Evolutionary conservation across 1,140 invertebrate genomes (phyloP).

Genomic region (Ceratoteleas bidentatus): DNA sequence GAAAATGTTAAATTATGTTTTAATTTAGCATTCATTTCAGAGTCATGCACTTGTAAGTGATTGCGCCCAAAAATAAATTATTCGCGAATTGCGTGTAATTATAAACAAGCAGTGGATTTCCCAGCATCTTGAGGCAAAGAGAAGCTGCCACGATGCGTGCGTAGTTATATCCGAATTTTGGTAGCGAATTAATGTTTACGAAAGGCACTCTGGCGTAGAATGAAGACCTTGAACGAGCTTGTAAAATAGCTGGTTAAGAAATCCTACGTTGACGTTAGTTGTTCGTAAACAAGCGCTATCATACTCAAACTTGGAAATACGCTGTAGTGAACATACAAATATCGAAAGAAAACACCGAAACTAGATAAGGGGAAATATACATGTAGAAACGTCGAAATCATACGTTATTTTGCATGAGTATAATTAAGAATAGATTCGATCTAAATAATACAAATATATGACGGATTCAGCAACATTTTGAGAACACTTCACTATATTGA

Average conservation of each 20-base stretch:
- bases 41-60: too few relatives aligned
- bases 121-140: background rate
- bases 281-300: conserved; percentile 32
- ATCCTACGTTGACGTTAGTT: conserved; percentile 18
- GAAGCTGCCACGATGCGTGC: background rate
- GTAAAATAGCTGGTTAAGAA: conserved; percentile 38
- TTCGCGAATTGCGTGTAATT: background rate
- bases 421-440: too few relatives aligned
- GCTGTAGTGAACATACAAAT: background rate
- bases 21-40: too few relatives aligned
- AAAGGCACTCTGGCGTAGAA: conserved; percentile 11
- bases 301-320: conserved; percentile 1
- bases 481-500: too few relatives aligned
- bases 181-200: conserved; percentile 21
- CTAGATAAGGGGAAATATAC: too few relatives aligned
- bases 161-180: conserved; percentile 25
- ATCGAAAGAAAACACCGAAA: background rate
- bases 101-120: background rate
- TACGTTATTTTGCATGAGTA: too few relatives aligned
- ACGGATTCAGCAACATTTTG: too few relatives aligned
- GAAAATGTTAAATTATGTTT: too few relatives aligned
- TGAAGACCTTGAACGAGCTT: conserved; percentile 18
- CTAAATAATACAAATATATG: too few relatives aligned
- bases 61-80: too few relatives aligned
- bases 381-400: too few relatives aligned